These are phyloP conservation scores for Tetropium fuscum DNA, from an alignment of 2,888 invertebrate species.

Conservation along the genomic window DNA sequence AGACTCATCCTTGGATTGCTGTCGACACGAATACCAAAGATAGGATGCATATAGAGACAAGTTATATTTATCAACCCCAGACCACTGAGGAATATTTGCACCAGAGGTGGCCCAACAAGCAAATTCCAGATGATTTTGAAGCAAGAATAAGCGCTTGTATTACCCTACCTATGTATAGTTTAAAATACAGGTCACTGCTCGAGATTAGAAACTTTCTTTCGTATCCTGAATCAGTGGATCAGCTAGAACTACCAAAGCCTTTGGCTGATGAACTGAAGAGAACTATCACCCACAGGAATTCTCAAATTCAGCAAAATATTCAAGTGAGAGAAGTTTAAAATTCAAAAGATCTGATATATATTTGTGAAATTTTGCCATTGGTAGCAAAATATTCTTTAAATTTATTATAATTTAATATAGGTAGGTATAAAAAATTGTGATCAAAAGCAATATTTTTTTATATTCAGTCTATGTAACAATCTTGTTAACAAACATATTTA, in stretches of 20 bases:
- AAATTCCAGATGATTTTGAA: slow-evolving; percentile 45
- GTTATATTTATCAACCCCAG: slow-evolving; percentile 65
- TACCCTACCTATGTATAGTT: slow-evolving; percentile 68
- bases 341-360: neutral
- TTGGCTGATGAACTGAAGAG: slow-evolving; percentile 64
- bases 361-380: too few species aligned
- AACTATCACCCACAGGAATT: slow-evolving; percentile 43
- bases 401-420: too few species aligned
- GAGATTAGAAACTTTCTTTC: slow-evolving; percentile 63
- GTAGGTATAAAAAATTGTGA: too few species aligned
- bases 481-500: too few species aligned
- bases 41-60: slow-evolving; percentile 71
- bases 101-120: slow-evolving; percentile 40
- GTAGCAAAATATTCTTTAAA: too few species aligned
- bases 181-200: slow-evolving; percentile 67
- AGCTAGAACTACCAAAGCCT: slow-evolving; percentile 65
- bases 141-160: slow-evolving; percentile 67
- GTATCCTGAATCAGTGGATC: slow-evolving; percentile 58
- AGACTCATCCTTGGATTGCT: slow-evolving; percentile 89
- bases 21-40: slow-evolving; percentile 78
- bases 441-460: too few species aligned
- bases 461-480: too few species aligned
- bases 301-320: slow-evolving; percentile 6
- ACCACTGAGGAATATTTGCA: slow-evolving; percentile 56
- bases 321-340: slow-evolving; percentile 1